phyloP scores from a whole-genome alignment of 2,797 vertebrate genomes.

The Microctenopoma lineatum region DNA sequence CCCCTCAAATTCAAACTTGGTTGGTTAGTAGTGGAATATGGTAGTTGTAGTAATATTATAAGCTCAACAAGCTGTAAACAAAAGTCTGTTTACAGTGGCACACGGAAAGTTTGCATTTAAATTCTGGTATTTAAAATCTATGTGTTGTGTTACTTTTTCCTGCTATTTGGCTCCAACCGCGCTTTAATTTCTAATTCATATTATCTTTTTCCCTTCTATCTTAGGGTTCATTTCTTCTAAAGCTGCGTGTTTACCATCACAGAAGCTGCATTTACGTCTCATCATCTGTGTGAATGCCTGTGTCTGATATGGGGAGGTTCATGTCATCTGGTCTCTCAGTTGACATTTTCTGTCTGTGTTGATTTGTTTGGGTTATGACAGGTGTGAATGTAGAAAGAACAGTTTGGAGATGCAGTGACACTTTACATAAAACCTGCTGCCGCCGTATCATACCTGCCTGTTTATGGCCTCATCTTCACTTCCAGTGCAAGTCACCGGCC shows the following conservation, averaged over 20 bases:
- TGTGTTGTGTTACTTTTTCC: not conserved
- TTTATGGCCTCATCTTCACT: not conserved
- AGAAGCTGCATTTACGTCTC: not conserved
- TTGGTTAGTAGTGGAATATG: slow-evolving; percentile 27
- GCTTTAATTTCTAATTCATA: no score
- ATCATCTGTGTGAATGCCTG: not conserved
- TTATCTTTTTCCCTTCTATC: no score
- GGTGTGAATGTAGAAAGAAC: slow-evolving; percentile 29
- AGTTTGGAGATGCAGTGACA: slow-evolving; percentile 28
- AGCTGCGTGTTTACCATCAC: no score
- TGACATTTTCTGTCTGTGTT: slow-evolving; percentile 26
- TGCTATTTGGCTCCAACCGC: no score
- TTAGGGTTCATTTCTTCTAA: no score
- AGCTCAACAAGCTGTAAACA: slow-evolving; percentile 24
- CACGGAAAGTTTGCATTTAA: not conserved
- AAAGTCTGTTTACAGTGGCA: slow-evolving; percentile 3
- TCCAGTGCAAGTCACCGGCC: no score
- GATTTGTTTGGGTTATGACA: slow-evolving; percentile 20
- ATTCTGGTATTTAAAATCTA: not conserved
- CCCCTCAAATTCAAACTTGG: slow-evolving; percentile 39
- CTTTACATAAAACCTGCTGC: slow-evolving; percentile 18
- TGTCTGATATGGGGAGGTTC: not conserved
- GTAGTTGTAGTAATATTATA: slow-evolving; percentile 12
- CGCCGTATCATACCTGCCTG: slow-evolving; percentile 15
- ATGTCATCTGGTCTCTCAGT: slow-evolving; percentile 8